A percentile compares a stretch with the other conserved stretches of the same genome.
Evolutionary conservation across 1,140 invertebrate genomes (phyloP).

Genomic region (Paramacrobiotus metropolitanus): DNA sequence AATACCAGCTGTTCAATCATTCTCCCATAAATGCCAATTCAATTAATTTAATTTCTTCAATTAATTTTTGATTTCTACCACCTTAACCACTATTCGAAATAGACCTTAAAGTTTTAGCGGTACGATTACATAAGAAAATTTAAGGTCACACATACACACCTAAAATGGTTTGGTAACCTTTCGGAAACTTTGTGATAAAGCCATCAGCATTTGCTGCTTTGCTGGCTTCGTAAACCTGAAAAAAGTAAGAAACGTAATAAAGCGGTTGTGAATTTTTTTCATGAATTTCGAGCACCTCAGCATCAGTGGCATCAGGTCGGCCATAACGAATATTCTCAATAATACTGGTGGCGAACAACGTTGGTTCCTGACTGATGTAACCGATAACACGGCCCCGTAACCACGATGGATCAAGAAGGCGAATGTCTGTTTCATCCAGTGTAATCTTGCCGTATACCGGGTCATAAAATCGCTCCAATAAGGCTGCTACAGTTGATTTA

Average conservation of each 20-base stretch:
- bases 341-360: slow-evolving; percentile 70
- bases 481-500: slow-evolving; percentile 63
- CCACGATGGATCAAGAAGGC: slow-evolving; percentile 54
- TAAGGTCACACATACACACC: too few relatives aligned
- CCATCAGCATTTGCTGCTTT: slow-evolving; percentile 65
- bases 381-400: slow-evolving; percentile 53
- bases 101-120: too few relatives aligned
- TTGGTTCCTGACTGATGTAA: slow-evolving; percentile 43
- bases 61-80: too few relatives aligned
- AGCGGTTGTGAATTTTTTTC: not conserved
- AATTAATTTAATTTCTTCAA: too few relatives aligned
- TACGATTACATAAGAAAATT: too few relatives aligned
- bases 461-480: slow-evolving; percentile 78
- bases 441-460: slow-evolving; percentile 44
- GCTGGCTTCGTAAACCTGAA: slow-evolving; percentile 45
- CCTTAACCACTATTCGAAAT: too few relatives aligned
- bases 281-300: slow-evolving; percentile 28
- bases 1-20: too few relatives aligned
- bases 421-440: slow-evolving; percentile 51
- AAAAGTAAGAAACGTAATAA: not conserved
- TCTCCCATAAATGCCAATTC: too few relatives aligned
- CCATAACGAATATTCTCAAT: slow-evolving; percentile 83
- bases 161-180: slow-evolving; percentile 60
- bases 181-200: slow-evolving; percentile 59
- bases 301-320: slow-evolving; percentile 30